phyloP scores from a whole-genome alignment of 2,888 invertebrate species.

The Aphidius colemani region DNA sequence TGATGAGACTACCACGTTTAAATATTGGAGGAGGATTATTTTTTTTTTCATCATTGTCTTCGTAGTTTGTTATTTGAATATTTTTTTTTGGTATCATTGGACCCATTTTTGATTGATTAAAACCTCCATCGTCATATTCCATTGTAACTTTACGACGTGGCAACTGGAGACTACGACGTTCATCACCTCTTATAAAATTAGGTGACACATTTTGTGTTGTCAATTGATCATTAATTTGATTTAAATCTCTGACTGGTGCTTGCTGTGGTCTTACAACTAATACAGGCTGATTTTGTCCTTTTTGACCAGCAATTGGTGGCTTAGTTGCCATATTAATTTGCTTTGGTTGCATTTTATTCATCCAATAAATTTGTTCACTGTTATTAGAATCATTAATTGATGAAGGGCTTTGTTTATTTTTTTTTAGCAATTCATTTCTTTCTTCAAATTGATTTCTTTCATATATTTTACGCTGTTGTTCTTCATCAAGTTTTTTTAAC shows the following conservation, averaged over 20 bases:
- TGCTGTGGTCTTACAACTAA: constrained; percentile 53
- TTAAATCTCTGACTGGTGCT: constrained; percentile 41
- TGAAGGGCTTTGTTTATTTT: constrained; percentile 31
- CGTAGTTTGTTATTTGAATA: constrained; percentile 39
- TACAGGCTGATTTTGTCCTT: constrained; percentile 52
- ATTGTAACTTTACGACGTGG: constrained; percentile 24
- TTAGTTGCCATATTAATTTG: constrained; percentile 41
- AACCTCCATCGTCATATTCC: constrained; percentile 31
- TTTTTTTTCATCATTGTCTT: constrained; percentile 35
- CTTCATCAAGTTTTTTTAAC: constrained; percentile 69
- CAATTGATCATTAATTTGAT: constrained; percentile 37
- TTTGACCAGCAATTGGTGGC: constrained; percentile 48
- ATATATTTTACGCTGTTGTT: constrained; percentile 56
- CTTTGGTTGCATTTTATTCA: constrained; percentile 36
- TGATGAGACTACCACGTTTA: constrained; percentile 62
- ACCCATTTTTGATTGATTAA: constrained; percentile 13
- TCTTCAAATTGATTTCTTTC: constrained; percentile 44
- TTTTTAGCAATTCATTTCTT: constrained; percentile 25
- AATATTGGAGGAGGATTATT: constrained; percentile 60
- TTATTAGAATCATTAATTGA: constrained; percentile 21
- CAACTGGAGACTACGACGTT: constrained; percentile 59
- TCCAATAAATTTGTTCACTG: constrained; percentile 43
- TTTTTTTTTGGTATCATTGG: constrained; percentile 28
- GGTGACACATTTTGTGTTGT: constrained; percentile 62
- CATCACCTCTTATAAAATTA: constrained; percentile 53